Evolutionary conservation across 2,113 vertebrate species (phyloP), one percentile per base, ranked within the genome.

Genomic region (Colistium nudipinnis): DNA sequence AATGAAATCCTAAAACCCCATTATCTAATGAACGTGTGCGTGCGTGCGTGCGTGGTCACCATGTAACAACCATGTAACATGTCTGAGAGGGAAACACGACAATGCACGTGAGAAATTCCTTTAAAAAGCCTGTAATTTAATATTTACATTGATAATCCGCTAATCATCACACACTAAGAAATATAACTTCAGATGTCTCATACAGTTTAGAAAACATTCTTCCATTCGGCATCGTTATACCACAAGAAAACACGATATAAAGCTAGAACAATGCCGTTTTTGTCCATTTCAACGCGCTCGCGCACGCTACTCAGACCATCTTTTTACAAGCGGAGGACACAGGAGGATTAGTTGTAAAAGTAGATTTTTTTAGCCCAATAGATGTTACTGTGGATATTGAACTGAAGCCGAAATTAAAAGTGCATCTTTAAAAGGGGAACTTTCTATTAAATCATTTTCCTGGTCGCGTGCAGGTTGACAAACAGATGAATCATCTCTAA

Each of bases 331-430:
- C 35, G 5, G 35, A 19, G 8, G 2, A 28, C 2, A 54, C 28
- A 2, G 7, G 6, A 20, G 17, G 6, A 60, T 9, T 36, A 69
- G 31, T 70, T 70, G 14, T 59, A 16, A 74, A 82, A 84, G 69
- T 87, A 67, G 1, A 3, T 22, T n/a, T 13, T 84, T 65, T 14
- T 14, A 31, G 2, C 20, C 0, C 24, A 57, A 62, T 6, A 2
- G 6, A 1, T 44, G 16, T 2, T 19, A 2, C 11, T 54, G 0
- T 5, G 1, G 7, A 0, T 7, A 17, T 16, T 8, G 0, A 52
- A 17, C 0, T 1, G 1, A 16, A 0, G 76, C 72, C 76, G 72
- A 75, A 51, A 53, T 53, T 0, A 25, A 27, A 0, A 19, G 2
- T 0, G 1, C 1, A 5, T 1, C 1, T 0, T 13, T 19, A 25